A percentile compares a stretch with the other conserved stretches of the same genome.
Conservation (phyloP, 2,797 vertebrate species). For the Aulostomus chinensis region DNA sequence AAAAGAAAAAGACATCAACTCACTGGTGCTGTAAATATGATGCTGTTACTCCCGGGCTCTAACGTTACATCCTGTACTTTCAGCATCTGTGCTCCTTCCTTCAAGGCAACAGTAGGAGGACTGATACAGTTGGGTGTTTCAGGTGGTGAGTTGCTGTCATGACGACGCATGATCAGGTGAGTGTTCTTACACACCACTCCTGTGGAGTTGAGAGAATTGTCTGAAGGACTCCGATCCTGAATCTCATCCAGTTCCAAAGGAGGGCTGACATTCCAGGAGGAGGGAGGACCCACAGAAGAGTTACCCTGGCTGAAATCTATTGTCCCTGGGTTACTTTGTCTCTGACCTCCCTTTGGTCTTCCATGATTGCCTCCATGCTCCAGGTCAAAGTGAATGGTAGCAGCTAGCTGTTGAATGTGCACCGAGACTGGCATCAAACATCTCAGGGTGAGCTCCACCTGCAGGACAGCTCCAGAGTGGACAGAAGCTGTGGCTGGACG, state of each 20-base stretch:
- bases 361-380: constrained; percentile 87
- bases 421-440: constrained; percentile 91
- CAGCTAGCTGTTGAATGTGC: constrained; percentile 84
- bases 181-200: constrained; percentile 94
- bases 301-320: constrained; percentile 79
- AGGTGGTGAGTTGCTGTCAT: constrained; percentile 81
- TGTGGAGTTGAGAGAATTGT: constrained; percentile 84
- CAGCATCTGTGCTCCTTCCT: constrained; percentile 86
- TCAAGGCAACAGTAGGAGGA: constrained; percentile 72
- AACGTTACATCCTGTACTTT: constrained; percentile 82
- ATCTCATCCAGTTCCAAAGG: constrained; percentile 87
- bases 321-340: constrained; percentile 80
- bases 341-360: constrained; percentile 78
- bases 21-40: constrained; percentile 89
- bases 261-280: constrained; percentile 41
- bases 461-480: constrained; percentile 87
- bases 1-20: constrained; percentile 13
- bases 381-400: constrained; percentile 87
- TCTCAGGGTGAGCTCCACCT: constrained; percentile 86
- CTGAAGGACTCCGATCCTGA: constrained; percentile 90
- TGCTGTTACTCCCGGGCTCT: constrained; percentile 87
- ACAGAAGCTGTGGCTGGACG: constrained; percentile 86
- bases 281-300: constrained; percentile 55
- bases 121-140: constrained; percentile 73
- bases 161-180: constrained; percentile 88